Conservation (phyloP, 1,140 invertebrate genomes). For the Drosophila carrolli region DNA sequence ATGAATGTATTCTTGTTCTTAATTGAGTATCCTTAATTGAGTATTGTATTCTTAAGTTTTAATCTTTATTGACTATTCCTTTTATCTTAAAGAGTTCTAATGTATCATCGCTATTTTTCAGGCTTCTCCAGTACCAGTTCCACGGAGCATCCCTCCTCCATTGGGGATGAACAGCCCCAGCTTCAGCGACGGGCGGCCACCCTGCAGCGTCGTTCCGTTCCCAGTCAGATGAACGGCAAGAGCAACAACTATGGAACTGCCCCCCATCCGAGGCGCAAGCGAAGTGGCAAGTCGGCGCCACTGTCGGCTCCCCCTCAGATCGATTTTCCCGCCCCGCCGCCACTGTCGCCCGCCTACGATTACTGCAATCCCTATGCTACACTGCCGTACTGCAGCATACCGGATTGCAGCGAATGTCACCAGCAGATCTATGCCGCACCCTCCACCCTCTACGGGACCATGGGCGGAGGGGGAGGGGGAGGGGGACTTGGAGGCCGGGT, state of each 20-base stretch:
- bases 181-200: slow-evolving; percentile 50
- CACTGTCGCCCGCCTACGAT: slow-evolving; percentile 79
- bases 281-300: slow-evolving; percentile 23
- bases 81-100: neutral
- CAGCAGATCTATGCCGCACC: slow-evolving; percentile 73
- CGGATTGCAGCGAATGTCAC: slow-evolving; percentile 79
- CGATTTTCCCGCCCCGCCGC: slow-evolving; percentile 79
- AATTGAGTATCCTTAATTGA: too few relatives aligned
- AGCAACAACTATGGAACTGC: slow-evolving; percentile 60
- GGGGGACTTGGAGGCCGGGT: neutral
- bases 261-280: slow-evolving; percentile 59
- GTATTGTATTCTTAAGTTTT: too few relatives aligned
- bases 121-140: slow-evolving; percentile 75
- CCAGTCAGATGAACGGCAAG: slow-evolving; percentile 22
- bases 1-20: too few relatives aligned
- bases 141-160: slow-evolving; percentile 73
- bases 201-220: slow-evolving; percentile 47
- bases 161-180: slow-evolving; percentile 56
- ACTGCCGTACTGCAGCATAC: slow-evolving; percentile 73
- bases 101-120: neutral
- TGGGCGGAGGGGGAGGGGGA: slow-evolving; percentile 19
- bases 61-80: neutral
- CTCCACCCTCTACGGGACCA: slow-evolving; percentile 65
- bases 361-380: slow-evolving; percentile 80
- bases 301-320: slow-evolving; percentile 53